phyloP scores from a whole-genome alignment of 2,888 invertebrate genomes.

The Polia nebulosa region DNA sequence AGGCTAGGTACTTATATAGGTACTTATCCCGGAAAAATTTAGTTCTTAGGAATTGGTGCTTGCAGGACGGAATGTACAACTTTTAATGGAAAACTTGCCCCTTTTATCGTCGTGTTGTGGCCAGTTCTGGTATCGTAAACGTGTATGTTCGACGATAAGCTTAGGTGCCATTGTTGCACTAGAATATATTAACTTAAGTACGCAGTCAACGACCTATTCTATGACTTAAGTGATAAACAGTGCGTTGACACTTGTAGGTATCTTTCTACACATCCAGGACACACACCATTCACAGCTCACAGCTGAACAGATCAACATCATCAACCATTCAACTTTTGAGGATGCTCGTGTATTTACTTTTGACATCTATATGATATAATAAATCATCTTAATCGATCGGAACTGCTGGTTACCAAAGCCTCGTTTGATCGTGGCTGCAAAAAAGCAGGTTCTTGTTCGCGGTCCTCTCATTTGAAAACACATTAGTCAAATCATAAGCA shows the following conservation, averaged over 20 bases:
- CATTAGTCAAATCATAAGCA: neutral
- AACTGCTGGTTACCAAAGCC: neutral
- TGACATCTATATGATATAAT: too few relatives aligned
- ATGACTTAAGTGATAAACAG: slow-evolving; percentile 8
- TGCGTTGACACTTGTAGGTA: slow-evolving; percentile 11
- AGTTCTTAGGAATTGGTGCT: neutral
- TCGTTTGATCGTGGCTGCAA: neutral
- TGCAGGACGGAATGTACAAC: neutral
- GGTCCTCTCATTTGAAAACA: neutral
- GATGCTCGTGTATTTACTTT: neutral
- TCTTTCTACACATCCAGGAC: too few relatives aligned
- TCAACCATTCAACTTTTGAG: neutral
- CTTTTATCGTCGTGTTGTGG: neutral
- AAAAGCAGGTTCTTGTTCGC: neutral
- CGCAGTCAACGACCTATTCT: neutral
- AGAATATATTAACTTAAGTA: neutral
- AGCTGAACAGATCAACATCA: neutral
- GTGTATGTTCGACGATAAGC: neutral
- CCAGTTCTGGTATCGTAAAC: neutral
- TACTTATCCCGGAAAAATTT: too few relatives aligned
- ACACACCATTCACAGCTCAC: neutral
- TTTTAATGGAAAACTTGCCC: neutral
- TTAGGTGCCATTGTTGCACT: neutral
- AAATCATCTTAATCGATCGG: too few relatives aligned
- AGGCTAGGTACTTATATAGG: too few relatives aligned